These are phyloP conservation scores for Romanogobio albipinnatus DNA, from an alignment of 2,113 vertebrate species.

Conservation along the genomic window DNA sequence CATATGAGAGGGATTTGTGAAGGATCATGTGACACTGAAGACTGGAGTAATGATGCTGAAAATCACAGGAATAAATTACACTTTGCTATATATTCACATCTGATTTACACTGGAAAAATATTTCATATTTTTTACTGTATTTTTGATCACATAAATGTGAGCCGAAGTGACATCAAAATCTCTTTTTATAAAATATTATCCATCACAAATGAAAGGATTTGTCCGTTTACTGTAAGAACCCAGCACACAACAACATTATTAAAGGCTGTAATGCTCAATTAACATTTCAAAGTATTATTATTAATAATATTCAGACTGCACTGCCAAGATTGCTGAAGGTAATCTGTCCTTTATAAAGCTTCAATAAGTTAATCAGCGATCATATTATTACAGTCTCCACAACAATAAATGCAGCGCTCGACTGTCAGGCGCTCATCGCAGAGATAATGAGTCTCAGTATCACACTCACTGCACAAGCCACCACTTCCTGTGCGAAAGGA, in stretches of 20 bases:
- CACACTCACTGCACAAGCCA: conserved; percentile 45
- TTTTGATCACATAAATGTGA: not conserved
- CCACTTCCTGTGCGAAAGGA: conserved; percentile 47
- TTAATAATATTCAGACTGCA: not conserved
- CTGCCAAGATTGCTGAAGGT: not conserved
- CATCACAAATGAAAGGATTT: no score
- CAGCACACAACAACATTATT: not conserved
- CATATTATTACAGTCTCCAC: not conserved
- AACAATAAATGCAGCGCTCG: not conserved
- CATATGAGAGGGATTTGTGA: not conserved
- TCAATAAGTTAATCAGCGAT: not conserved
- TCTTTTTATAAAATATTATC: no score
- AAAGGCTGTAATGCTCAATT: not conserved
- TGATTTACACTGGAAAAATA: rapidly evolving
- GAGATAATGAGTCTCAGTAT: conserved; percentile 15
- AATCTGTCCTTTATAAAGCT: not conserved
- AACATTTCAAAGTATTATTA: not conserved
- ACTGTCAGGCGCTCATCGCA: not conserved
- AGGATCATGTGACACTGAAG: not conserved
- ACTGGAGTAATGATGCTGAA: not conserved
- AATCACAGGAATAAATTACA: not conserved
- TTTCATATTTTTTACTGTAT: not conserved
- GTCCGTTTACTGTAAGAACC: not conserved
- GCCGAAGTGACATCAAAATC: not conserved
- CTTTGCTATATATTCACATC: not conserved